These are phyloP conservation scores for Dromas ardeola DNA, from an alignment of 2,113 vertebrate species.

Conservation along the genomic window DNA sequence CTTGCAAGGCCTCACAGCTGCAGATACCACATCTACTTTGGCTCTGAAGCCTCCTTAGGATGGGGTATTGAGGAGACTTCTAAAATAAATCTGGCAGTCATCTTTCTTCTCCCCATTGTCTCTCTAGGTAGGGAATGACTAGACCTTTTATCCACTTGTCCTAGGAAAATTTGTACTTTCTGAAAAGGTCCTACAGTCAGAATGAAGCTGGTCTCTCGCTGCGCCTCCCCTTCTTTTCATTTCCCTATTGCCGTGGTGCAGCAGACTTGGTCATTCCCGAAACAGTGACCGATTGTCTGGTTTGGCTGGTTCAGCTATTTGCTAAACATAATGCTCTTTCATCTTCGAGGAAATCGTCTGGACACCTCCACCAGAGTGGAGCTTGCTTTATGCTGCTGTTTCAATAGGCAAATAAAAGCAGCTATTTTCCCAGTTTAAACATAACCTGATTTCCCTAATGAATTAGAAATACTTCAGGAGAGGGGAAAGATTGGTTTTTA, in stretches of 20 bases:
- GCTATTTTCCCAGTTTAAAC: conserved; percentile 28
- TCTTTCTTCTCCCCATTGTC: neutral
- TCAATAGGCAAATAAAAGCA: conserved; percentile 51
- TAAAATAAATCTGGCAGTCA: neutral
- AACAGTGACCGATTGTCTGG: conserved; percentile 66
- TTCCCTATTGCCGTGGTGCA: neutral
- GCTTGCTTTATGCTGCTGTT: conserved; percentile 58
- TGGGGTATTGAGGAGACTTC: neutral
- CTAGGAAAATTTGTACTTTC: conserved; percentile 8
- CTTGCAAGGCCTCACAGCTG: neutral
- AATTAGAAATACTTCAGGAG: neutral
- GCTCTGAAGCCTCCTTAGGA: neutral
- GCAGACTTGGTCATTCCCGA: neutral
- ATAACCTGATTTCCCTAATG: conserved; percentile 41
- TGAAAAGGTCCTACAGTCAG: neutral
- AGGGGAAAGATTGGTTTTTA: neutral
- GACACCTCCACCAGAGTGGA: conserved; percentile 42
- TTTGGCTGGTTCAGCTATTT: conserved; percentile 61
- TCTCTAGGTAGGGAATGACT: neutral
- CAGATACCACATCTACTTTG: neutral
- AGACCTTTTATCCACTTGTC: neutral
- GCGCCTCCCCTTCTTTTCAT: neutral
- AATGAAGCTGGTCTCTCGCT: neutral
- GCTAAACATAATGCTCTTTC: conserved; percentile 66
- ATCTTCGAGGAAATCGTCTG: conserved; percentile 63